These are phyloP conservation scores for Ptychadena robeensis DNA, from an alignment of 2,797 vertebrate genomes.

Conservation along the genomic window DNA sequence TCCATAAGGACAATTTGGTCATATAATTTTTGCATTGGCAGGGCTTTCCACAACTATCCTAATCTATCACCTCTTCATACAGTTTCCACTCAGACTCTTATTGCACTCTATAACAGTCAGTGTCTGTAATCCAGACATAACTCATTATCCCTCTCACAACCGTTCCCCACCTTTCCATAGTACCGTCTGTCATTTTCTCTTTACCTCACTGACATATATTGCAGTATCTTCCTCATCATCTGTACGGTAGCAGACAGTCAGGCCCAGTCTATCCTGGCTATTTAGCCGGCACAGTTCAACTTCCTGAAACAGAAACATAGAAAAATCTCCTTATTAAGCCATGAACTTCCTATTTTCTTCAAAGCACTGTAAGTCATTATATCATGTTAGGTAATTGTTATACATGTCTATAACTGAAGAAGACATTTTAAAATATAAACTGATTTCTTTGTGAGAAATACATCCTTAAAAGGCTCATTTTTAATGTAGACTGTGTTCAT, in stretches of 20 bases:
- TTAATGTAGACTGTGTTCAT: background rate
- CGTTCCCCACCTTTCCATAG: background rate
- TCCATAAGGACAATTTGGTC: background rate
- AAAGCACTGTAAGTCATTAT: background rate
- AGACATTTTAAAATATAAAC: background rate
- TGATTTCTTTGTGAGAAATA: too few relatives aligned
- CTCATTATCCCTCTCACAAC: background rate
- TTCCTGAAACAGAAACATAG: slow-evolving; percentile 76
- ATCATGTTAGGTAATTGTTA: background rate
- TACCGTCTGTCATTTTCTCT: slow-evolving; percentile 47
- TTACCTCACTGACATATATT: slow-evolving; percentile 96
- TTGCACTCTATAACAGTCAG: background rate
- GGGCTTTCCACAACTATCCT: too few relatives aligned
- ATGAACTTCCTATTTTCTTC: background rate
- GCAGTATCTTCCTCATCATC: slow-evolving; percentile 93
- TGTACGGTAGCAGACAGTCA: slow-evolving; percentile 95
- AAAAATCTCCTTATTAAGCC: background rate
- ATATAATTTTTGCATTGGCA: background rate
- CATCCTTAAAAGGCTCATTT: background rate
- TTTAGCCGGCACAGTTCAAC: slow-evolving; percentile 89
- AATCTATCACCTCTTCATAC: background rate
- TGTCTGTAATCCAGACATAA: background rate
- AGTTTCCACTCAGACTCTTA: background rate
- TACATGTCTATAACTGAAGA: background rate
- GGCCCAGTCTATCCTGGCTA: slow-evolving; percentile 93